phyloP scores from a whole-genome alignment of 2,113 vertebrate genomes.

The Clarias batrachus region DNA sequence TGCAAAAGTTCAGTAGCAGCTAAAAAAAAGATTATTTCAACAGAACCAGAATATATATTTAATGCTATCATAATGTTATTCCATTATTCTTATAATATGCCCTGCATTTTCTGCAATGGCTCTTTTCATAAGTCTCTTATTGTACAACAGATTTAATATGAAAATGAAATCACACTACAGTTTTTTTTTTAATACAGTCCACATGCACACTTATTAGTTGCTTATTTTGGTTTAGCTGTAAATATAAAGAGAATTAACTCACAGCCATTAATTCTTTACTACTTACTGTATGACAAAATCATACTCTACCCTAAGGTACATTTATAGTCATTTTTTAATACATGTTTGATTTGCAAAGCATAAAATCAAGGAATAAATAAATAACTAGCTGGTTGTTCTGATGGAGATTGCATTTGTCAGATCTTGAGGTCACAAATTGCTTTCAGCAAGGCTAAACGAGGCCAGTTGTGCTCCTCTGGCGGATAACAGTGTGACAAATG shows the following conservation, averaged over 20 bases:
- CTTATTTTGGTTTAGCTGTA: background rate
- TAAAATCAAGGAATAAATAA: slow-evolving; percentile 35
- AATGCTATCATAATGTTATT: background rate
- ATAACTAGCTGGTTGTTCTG: slow-evolving; percentile 27
- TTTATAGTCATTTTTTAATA: background rate
- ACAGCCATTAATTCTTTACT: background rate
- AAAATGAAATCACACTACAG: background rate
- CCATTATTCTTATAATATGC: background rate
- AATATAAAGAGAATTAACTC: background rate
- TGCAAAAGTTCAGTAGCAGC: background rate
- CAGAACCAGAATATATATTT: background rate
- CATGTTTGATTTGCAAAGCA: slow-evolving; percentile 14
- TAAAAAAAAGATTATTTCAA: background rate
- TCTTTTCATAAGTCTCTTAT: background rate
- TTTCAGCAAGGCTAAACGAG: slow-evolving; percentile 40
- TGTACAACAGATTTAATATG: background rate
- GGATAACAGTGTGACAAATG: slow-evolving; percentile 28
- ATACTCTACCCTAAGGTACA: background rate
- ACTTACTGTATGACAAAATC: background rate
- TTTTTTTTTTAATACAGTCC: background rate
- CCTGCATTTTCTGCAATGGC: background rate
- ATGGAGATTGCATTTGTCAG: slow-evolving; percentile 33
- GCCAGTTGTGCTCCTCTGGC: slow-evolving; percentile 34
- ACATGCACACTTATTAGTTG: background rate
- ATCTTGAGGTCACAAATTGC: slow-evolving; percentile 44